Conservation (phyloP, 2,888 invertebrate genomes). For the Eilema griseolum region DNA sequence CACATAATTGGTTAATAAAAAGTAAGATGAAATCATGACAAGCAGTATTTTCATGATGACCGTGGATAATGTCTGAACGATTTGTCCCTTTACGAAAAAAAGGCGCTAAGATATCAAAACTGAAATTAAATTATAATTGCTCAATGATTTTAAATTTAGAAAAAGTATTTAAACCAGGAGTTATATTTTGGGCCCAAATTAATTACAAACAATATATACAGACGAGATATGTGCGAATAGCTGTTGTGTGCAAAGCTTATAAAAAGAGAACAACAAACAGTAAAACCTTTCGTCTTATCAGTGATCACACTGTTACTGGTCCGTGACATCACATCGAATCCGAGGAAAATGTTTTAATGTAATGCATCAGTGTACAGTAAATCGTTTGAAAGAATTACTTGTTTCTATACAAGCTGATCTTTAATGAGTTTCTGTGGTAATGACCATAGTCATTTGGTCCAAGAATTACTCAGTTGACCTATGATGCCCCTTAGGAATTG, state of each 20-base stretch:
- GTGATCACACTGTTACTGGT: conserved; percentile 7
- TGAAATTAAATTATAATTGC: not conserved
- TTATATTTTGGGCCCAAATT: not conserved
- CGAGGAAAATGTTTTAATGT: conserved; percentile 7
- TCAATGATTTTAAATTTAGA: not conserved
- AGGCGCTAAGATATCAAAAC: not conserved
- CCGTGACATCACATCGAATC: conserved; percentile 11
- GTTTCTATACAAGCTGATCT: conserved; percentile 32
- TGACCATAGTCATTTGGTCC: conserved; percentile 33
- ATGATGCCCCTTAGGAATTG: conserved; percentile 3
- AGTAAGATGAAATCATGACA: not conserved
- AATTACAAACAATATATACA: not conserved
- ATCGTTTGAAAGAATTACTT: conserved; percentile 38
- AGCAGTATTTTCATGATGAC: not conserved
- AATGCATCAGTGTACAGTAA: conserved; percentile 18
- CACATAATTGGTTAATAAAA: not conserved
- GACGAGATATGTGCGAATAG: not conserved
- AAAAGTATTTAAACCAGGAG: not conserved
- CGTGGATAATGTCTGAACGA: not conserved
- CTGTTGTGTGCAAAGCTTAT: conserved; percentile 13
- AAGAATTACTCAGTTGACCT: conserved; percentile 23
- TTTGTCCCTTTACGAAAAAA: not conserved
- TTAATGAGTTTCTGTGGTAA: conserved; percentile 44
- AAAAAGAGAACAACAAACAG: conserved; percentile 12
- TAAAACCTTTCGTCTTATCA: conserved; percentile 19